phyloP scores from a whole-genome alignment of 2,113 vertebrate species.

The Grammomys surdaster region DNA sequence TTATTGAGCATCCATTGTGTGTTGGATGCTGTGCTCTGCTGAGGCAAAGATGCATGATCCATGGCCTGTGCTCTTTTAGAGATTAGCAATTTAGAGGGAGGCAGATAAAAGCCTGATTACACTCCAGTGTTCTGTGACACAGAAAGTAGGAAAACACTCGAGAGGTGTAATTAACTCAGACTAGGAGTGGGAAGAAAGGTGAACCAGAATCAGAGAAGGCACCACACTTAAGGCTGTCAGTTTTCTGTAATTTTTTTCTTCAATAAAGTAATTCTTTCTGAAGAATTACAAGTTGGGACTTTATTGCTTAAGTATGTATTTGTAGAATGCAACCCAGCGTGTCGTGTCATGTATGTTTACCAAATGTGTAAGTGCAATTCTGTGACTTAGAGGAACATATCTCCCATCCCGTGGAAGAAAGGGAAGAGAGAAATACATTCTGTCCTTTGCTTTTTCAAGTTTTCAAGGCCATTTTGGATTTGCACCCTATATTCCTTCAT shows the following conservation, averaged over 20 bases:
- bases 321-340: background rate
- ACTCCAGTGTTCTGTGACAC: background rate
- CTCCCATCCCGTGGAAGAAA: fast-evolving
- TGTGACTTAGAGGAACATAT: background rate
- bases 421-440: background rate
- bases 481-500: background rate
- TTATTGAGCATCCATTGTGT: slow-evolving; percentile 43
- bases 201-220: background rate
- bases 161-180: background rate
- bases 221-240: background rate
- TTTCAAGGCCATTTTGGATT: slow-evolving; percentile 49
- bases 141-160: background rate
- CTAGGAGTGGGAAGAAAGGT: background rate
- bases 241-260: slow-evolving; percentile 1
- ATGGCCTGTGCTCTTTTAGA: slow-evolving; percentile 38
- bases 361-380: background rate
- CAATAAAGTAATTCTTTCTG: background rate
- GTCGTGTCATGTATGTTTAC: background rate
- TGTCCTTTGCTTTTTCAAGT: background rate
- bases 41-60: background rate
- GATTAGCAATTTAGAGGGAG: slow-evolving; percentile 19
- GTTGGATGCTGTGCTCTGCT: background rate
- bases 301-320: background rate
- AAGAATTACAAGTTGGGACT: background rate
- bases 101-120: background rate